Percentiles rank a stretch among this genome's conserved stretches.
Evolutionary conservation across 2,888 invertebrate genomes (phyloP).

Genomic region (Scaptomyza reducta): DNA sequence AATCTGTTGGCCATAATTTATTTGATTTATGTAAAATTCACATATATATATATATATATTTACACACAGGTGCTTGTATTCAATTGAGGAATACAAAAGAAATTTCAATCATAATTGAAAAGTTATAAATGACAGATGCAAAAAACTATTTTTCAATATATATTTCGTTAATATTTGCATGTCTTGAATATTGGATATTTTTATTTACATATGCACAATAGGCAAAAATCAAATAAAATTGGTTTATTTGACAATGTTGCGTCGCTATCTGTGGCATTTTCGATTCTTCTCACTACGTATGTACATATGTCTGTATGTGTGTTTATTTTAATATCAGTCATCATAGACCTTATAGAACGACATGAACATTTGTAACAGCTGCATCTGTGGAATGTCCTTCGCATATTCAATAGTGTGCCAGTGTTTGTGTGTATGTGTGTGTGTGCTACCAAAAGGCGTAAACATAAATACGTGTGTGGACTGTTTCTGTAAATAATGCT

Average conservation of each 20-base stretch:
- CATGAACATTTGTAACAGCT: slow-evolving; percentile 16
- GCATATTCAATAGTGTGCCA: slow-evolving; percentile 10
- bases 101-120: background rate
- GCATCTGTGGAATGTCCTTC: slow-evolving; percentile 7
- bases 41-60: background rate
- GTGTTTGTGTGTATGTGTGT: slow-evolving; percentile 2
- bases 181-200: slow-evolving; percentile 7
- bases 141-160: background rate
- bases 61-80: no score
- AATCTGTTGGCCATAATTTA: background rate
- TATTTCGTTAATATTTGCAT: slow-evolving; percentile 6
- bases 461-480: slow-evolving; percentile 40
- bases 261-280: background rate
- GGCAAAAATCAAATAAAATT: slow-evolving; percentile 7
- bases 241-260: background rate
- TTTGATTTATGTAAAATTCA: background rate
- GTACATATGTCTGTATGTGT: background rate
- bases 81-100: background rate
- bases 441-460: slow-evolving; percentile 49
- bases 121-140: background rate
- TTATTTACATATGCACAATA: slow-evolving; percentile 29
- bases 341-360: slow-evolving; percentile 45
- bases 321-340: slow-evolving; percentile 16
- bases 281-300: background rate
- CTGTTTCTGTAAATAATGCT: background rate